phyloP scores from a whole-genome alignment of 1,140 invertebrate species.

The Heliconius himera region DNA sequence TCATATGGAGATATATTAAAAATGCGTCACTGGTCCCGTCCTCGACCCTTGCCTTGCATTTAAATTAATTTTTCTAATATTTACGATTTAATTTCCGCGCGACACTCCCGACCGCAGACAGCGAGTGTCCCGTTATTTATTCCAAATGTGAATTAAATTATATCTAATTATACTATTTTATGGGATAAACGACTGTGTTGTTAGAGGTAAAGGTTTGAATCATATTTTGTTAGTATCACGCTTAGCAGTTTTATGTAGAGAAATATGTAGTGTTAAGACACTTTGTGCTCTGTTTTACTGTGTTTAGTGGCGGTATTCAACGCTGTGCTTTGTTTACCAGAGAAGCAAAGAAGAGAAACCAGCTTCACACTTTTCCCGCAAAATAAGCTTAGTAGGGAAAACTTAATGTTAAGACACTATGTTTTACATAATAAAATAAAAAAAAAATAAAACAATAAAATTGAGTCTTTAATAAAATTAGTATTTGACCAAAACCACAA shows the following conservation, averaged over 20 bases:
- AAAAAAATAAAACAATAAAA: no score
- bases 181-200: neutral
- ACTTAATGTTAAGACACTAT: no score
- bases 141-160: conserved; percentile 30
- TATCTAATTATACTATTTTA: conserved; percentile 27
- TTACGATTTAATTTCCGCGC: conserved; percentile 34
- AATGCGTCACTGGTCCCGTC: neutral
- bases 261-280: no score
- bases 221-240: neutral
- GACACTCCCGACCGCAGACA: conserved; percentile 24
- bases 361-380: no score
- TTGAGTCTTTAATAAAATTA: no score
- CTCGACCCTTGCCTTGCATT: conserved; percentile 18
- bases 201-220: neutral
- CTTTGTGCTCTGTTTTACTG: no score
- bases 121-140: conserved; percentile 31
- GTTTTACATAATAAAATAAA: no score
- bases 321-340: no score
- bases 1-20: neutral
- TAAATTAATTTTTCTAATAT: conserved; percentile 25
- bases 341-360: no score
- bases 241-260: no score
- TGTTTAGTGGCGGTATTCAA: no score
- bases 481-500: neutral
- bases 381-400: no score